Evolutionary conservation across 1,140 invertebrate genomes (phyloP).

Genomic region (Drosophila tsacasi): DNA sequence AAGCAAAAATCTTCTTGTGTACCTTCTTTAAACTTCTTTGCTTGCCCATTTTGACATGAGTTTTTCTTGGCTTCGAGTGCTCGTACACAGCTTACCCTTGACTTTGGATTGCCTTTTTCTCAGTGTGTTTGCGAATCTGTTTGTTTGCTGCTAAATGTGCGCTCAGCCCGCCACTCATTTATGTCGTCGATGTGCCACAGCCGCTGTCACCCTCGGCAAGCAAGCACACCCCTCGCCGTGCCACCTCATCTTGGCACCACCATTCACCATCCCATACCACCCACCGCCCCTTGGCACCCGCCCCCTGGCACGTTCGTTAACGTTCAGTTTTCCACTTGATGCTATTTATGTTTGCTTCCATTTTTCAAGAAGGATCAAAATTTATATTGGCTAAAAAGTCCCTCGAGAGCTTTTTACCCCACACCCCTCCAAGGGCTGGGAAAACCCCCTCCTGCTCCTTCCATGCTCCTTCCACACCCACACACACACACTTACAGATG

Average conservation of each 20-base stretch:
- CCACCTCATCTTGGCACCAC: conserved; percentile 16
- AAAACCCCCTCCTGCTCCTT: conserved; percentile 18
- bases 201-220: conserved; percentile 45
- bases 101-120: conserved; percentile 38
- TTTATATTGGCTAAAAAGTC: conserved; percentile 84
- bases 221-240: conserved; percentile 16
- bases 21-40: conserved; percentile 16
- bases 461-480: conserved; percentile 30
- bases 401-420: conserved; percentile 74
- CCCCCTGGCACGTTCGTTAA: conserved; percentile 66
- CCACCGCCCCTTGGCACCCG: conserved; percentile 3
- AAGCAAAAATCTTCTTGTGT: not conserved
- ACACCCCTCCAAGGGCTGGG: conserved; percentile 8
- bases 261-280: not conserved
- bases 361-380: conserved; percentile 84
- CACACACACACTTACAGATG: conserved; percentile 76
- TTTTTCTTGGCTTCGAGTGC: conserved; percentile 34
- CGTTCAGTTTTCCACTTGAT: conserved; percentile 82
- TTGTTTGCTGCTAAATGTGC: conserved; percentile 82
- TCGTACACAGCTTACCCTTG: conserved; percentile 23
- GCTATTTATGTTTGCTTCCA: conserved; percentile 84
- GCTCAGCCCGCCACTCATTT: conserved; percentile 82
- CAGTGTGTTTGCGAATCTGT: conserved; percentile 59
- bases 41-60: conserved; percentile 18
- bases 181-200: conserved; percentile 79